A percentile compares a stretch with the other conserved stretches of the same genome.
Conservation (phyloP, 2,888 invertebrate genomes). For the Stegophylla sp. region DNA sequence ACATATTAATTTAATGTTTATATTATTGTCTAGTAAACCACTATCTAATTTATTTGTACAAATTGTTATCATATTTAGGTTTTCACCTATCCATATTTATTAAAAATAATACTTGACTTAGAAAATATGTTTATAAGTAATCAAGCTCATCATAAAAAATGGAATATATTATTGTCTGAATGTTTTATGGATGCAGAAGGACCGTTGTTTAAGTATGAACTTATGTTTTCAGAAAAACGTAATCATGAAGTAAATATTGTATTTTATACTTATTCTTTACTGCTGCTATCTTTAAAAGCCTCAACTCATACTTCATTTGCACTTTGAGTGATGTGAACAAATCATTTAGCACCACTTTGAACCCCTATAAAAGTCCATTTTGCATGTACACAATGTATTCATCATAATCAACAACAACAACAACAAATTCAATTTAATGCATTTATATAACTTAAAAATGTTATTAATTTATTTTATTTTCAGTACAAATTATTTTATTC, state of each 20-base stretch:
- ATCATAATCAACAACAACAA: too few species aligned
- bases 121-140: conserved; percentile 5
- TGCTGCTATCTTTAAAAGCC: too few species aligned
- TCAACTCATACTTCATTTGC: too few species aligned
- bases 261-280: too few species aligned
- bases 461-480: neutral
- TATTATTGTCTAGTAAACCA: too few species aligned
- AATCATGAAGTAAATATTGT: conserved; percentile 12
- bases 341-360: too few species aligned
- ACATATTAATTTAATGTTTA: neutral
- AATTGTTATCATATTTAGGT: conserved; percentile 16
- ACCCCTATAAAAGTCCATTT: too few species aligned
- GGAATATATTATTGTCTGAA: conserved; percentile 33
- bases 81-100: conserved; percentile 34
- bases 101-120: conserved; percentile 30
- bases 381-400: too few species aligned
- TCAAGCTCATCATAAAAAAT: neutral
- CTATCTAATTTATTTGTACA: neutral
- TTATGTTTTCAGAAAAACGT: conserved; percentile 43
- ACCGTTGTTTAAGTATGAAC: conserved; percentile 45
- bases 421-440: too few species aligned
- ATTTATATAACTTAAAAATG: too few species aligned
- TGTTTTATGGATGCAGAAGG: conserved; percentile 17
- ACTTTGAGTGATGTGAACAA: too few species aligned
- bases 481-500: conserved; percentile 42